phyloP scores from a whole-genome alignment of 2,888 invertebrate genomes.

The Copidosoma aretas region DNA sequence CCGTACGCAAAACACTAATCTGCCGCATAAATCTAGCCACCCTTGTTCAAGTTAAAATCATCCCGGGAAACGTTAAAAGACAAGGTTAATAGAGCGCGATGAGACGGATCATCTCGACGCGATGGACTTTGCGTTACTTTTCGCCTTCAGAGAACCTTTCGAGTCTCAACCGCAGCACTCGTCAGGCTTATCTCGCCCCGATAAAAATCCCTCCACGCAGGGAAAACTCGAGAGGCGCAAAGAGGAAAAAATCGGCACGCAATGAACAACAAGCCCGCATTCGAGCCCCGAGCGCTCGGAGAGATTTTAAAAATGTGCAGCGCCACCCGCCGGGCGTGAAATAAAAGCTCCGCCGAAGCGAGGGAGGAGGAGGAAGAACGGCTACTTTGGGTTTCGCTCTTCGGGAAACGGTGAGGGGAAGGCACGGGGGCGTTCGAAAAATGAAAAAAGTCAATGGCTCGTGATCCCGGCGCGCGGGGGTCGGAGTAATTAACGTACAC shows the following conservation, averaged over 20 bases:
- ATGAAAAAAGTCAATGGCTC: slow-evolving; percentile 1
- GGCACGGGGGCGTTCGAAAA: background rate
- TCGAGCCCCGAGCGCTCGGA: slow-evolving; percentile 4
- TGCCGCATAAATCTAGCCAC: too few relatives aligned
- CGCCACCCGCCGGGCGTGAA: slow-evolving; percentile 10
- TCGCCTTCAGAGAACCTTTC: background rate
- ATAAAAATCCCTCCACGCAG: background rate
- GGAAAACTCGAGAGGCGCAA: background rate
- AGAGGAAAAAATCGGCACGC: background rate
- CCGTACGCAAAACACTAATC: too few relatives aligned
- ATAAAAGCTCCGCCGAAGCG: slow-evolving; percentile 18
- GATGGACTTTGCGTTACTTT: too few relatives aligned
- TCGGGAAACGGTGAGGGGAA: background rate
- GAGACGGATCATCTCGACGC: too few relatives aligned
- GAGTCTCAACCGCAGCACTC: background rate
- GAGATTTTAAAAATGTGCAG: slow-evolving; percentile 18
- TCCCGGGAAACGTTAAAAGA: too few relatives aligned
- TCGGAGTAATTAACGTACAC: slow-evolving; percentile 32
- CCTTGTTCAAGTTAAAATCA: too few relatives aligned
- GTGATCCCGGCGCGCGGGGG: background rate
- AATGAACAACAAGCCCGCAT: background rate
- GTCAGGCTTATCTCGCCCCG: background rate
- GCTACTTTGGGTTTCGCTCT: too few relatives aligned
- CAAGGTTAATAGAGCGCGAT: too few relatives aligned
- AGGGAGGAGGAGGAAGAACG: background rate